Base-by-base conservation (phyloP, 2,888 invertebrate genomes). In the Euproctis similis region DNA sequence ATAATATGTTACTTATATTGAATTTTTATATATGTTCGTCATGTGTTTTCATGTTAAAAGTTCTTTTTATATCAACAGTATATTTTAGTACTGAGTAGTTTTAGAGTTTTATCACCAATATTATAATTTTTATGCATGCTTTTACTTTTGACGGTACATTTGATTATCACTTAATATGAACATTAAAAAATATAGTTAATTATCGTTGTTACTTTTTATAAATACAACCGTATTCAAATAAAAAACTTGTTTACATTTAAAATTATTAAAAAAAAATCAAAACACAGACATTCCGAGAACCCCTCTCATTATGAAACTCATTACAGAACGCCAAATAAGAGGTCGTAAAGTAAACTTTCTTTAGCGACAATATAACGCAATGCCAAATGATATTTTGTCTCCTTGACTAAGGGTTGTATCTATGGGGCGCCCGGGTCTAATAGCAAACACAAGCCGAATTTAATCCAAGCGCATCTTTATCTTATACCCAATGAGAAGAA, bases 371-470 rank as follows among this genome's bases (percentile, higher is more conserved):
- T n/a, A n/a, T 82, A 78, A 75, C 70, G 76, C 69, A 69, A 73
- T 77, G 72, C 67, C 72, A 70, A 81, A 81, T 81, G 71, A 80
- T 81, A 78, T 81, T 77, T 72, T 72, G 71, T 72, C 67, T 52
- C 37, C 49, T 63, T 59, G 64, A 67, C 62, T 65, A 65, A 69
- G 64, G 64, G 64, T 65, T 72, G 72, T 76, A 76, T 78, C 67
- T 66, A 73, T 67, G 72, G 76, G 64, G 61, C 53, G 59, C 56
- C 51, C 45, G 57, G 64, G 58, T 52, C 61, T 56, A 46, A 58
- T 48, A 46, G 71, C 70, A 81, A 80, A 81, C 68, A 81, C 62
- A 62, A 58, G 53, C 66, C 63, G 66, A 68, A 73, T 80, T 78
- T 78, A 82, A 81, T 81, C 77, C 74, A 60, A 71, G 64, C 60